Base-by-base conservation (phyloP, 37 sponge, comb jelly and placozoan species). In the Crambe crambe region DNA sequence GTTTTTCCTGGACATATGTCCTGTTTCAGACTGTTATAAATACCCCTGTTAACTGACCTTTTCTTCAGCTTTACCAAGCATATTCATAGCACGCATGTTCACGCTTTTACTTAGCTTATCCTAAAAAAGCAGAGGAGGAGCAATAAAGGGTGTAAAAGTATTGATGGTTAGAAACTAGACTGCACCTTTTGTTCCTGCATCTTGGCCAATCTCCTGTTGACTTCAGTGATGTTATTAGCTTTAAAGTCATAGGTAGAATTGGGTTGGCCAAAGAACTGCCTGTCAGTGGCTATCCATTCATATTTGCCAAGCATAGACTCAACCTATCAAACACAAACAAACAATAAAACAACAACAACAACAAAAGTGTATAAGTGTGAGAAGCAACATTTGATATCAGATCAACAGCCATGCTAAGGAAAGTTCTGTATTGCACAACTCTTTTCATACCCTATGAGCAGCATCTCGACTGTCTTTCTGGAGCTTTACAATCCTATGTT, bases 31-130 rank as follows among this genome's bases (percentile, higher is more conserved):
- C n/a, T n/a, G n/a, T n/a, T n/a, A n/a, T n/a, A n/a, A n/a, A n/a
- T n/a, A n/a, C n/a, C 12, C 56, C 12, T 54, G 56, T 54, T 18
- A 54, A 20, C 12, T 20, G 17, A 54, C 96, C 85, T 80, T 98
- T 75, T 98, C 97, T 70, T 98, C 99, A 35, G 95, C 99, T 66
- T 96, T 86, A 32, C 97, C 99, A 43, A 98, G 74, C 97, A 98
- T 91, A 72, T 91, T 96, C 99, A 98, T 98, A 5, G 99, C 99
- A 61, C 99, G 86, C 99, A 98, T 98, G 84, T 98, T 98, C 31
- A 98, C 99, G 64, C 42, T 94, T 77, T 95, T 93, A 44, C 83
- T 74, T 41, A 98, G 68, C 47, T 87, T 92, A 34, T 95, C 93
- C 92, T 97, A 43, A 2, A 56, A 35, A 58, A 37, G 3, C 35